These are phyloP conservation scores for Ispidina lecontei DNA, from an alignment of 2,797 vertebrate genomes.

Conservation along the genomic window DNA sequence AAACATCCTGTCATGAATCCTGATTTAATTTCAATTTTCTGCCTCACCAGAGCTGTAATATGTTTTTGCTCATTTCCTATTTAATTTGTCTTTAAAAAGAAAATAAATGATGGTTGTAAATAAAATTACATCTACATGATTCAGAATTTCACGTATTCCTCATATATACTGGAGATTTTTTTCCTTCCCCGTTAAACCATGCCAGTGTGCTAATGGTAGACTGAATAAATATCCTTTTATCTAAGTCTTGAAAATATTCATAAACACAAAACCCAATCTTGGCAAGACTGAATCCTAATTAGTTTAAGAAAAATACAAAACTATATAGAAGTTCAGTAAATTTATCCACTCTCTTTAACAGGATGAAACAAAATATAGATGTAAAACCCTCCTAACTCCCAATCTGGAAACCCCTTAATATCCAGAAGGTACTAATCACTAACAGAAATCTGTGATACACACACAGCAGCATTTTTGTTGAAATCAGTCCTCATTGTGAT, in stretches of 20 bases:
- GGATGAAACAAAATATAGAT: not conserved
- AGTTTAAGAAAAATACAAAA: not conserved
- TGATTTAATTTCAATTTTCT: conserved; percentile 33
- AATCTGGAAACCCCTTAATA: not conserved
- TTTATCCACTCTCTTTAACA: not conserved
- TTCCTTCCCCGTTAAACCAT: not conserved
- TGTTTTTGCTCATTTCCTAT: not conserved
- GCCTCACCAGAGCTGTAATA: not conserved
- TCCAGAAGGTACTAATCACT: not conserved
- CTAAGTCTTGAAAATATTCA: not conserved
- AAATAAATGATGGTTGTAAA: not conserved
- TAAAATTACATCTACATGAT: not conserved
- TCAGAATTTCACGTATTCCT: not conserved
- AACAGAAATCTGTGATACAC: not conserved
- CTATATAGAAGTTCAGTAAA: not conserved
- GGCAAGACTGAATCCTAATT: not conserved
- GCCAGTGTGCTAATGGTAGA: not conserved
- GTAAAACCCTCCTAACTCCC: not conserved
- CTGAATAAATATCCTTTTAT: not conserved
- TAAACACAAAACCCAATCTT: not conserved
- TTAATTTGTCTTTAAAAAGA: conserved; percentile 23
- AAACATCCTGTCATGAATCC: not conserved
- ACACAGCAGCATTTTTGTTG: not conserved
- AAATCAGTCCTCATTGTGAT: not conserved
- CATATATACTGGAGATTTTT: not conserved